These are phyloP conservation scores for Capitulum mitella DNA, from an alignment of 2,888 invertebrate genomes.

Conservation along the genomic window DNA sequence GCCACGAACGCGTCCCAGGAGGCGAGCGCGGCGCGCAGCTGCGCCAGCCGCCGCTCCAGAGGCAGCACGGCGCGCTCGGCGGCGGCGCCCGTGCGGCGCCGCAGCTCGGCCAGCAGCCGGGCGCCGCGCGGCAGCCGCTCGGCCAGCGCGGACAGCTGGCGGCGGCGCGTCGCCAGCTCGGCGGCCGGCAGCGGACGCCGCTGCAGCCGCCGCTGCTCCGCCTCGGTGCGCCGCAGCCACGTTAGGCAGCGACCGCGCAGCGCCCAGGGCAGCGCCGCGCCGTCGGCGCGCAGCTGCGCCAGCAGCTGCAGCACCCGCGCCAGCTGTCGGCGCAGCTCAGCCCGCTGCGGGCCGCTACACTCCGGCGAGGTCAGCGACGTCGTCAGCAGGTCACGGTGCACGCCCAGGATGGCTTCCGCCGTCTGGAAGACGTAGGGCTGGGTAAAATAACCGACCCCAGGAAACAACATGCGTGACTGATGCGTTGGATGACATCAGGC, in stretches of 20 bases:
- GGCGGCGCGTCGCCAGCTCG: slow-evolving; percentile 38
- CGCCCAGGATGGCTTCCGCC: neutral
- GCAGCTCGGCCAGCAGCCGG: slow-evolving; percentile 32
- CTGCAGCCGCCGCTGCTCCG: slow-evolving; percentile 67
- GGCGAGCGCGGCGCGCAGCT: slow-evolving; percentile 53
- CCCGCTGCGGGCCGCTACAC: neutral
- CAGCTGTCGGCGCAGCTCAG: neutral
- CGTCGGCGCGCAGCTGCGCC: neutral
- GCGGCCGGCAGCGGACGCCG: slow-evolving; percentile 72
- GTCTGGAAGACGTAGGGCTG: slow-evolving; percentile 1
- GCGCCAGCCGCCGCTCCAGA: slow-evolving; percentile 51
- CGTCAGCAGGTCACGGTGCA: slow-evolving; percentile 32
- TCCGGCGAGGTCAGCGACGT: slow-evolving; percentile 37
- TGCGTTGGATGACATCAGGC: too few species aligned
- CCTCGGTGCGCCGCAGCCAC: slow-evolving; percentile 58
- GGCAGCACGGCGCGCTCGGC: slow-evolving; percentile 43
- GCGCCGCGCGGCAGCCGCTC: slow-evolving; percentile 32
- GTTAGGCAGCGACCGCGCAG: slow-evolving; percentile 58
- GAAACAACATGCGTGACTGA: too few species aligned
- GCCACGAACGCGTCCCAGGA: slow-evolving; percentile 47
- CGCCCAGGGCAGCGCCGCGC: neutral
- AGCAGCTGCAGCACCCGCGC: neutral
- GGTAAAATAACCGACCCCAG: too few species aligned
- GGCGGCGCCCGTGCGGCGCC: slow-evolving; percentile 32
- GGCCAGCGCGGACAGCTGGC: slow-evolving; percentile 47